Percentiles rank a stretch among this genome's conserved stretches.
Evolutionary conservation across 2,797 vertebrate genomes (phyloP).

Genomic region (Podarcis siculus): DNA sequence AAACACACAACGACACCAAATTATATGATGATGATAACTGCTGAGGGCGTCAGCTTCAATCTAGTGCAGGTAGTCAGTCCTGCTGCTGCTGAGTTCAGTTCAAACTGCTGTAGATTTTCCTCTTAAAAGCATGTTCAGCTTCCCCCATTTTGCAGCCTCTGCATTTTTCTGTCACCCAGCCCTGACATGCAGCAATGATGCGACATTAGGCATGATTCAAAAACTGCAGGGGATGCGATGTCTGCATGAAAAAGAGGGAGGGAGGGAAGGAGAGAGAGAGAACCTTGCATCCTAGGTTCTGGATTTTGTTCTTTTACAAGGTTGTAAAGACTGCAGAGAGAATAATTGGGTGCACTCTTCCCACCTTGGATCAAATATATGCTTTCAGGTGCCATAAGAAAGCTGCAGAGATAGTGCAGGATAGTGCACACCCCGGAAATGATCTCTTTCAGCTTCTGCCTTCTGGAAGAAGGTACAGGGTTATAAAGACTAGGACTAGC

Average conservation of each 20-base stretch:
- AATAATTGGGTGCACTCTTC: too few relatives aligned
- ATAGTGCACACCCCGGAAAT: too few relatives aligned
- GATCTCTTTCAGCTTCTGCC: too few relatives aligned
- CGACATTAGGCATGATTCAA: slow-evolving; percentile 13
- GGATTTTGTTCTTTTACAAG: not conserved
- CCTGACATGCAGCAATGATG: not conserved
- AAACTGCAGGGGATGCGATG: slow-evolving; percentile 39
- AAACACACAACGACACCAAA: slow-evolving; percentile 30
- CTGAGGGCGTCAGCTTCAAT: slow-evolving; percentile 29
- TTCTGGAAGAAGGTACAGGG: too few relatives aligned
- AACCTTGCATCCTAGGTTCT: not conserved
- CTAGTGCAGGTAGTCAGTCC: slow-evolving; percentile 32
- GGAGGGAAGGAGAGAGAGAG: not conserved
- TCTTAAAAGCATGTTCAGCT: slow-evolving; percentile 24
- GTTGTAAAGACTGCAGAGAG: too few relatives aligned
- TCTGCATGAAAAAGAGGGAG: not conserved
- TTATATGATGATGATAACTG: not conserved
- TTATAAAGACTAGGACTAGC: too few relatives aligned
- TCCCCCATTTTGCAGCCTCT: not conserved
- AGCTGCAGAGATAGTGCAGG: too few relatives aligned
- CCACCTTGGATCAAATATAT: too few relatives aligned
- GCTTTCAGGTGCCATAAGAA: too few relatives aligned
- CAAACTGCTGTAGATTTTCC: slow-evolving; percentile 33
- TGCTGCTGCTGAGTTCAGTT: not conserved
- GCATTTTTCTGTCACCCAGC: slow-evolving; percentile 18